Evolutionary conservation across 2,113 vertebrate genomes (phyloP).

Genomic region (Oreocharis arfaki): DNA sequence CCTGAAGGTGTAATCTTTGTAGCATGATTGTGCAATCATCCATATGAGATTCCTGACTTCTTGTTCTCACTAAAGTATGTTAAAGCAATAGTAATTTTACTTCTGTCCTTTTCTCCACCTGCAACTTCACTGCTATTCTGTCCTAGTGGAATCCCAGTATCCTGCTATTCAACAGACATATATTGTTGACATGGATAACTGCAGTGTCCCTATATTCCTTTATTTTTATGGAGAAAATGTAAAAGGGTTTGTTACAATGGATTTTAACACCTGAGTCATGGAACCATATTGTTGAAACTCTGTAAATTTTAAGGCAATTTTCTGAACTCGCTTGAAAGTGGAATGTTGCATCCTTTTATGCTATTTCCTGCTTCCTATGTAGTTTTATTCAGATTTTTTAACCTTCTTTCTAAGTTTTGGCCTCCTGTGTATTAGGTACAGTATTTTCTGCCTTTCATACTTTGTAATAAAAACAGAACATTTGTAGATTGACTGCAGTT

Average conservation of each 20-base stretch:
- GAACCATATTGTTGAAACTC: slow-evolving; percentile 59
- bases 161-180: slow-evolving; percentile 50
- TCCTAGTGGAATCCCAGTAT: slow-evolving; percentile 60
- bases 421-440: slow-evolving; percentile 76
- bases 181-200: slow-evolving; percentile 50
- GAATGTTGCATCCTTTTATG: slow-evolving; percentile 68
- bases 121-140: slow-evolving; percentile 15
- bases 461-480: slow-evolving; percentile 80
- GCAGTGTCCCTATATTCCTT: slow-evolving; percentile 65
- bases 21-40: slow-evolving; percentile 76
- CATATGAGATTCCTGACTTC: slow-evolving; percentile 61
- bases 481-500: slow-evolving; percentile 74
- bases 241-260: slow-evolving; percentile 66
- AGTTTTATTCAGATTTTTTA: slow-evolving; percentile 68
- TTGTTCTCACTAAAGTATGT: slow-evolving; percentile 64
- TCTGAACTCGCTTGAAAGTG: slow-evolving; percentile 65
- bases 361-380: slow-evolving; percentile 66
- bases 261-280: slow-evolving; percentile 65
- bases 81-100: slow-evolving; percentile 66
- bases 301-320: slow-evolving; percentile 60
- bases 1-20: slow-evolving; percentile 70
- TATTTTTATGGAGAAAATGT: slow-evolving; percentile 69
- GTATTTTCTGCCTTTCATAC: slow-evolving; percentile 81
- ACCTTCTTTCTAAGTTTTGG: slow-evolving; percentile 70
- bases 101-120: slow-evolving; percentile 59